phyloP scores from a whole-genome alignment of 2,113 vertebrate genomes.

The Brachypodius melanocephalos region DNA sequence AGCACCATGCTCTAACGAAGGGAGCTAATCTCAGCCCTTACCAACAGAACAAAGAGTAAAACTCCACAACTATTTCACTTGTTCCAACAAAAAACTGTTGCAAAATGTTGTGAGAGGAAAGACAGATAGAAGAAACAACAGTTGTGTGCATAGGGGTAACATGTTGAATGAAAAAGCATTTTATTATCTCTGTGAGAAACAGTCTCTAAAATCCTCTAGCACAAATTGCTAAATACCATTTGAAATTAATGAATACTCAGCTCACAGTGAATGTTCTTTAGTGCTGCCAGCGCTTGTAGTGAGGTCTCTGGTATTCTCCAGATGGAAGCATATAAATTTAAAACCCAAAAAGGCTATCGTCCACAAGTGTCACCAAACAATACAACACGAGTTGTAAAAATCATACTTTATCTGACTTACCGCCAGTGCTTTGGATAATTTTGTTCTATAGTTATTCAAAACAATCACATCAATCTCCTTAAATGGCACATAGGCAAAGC shows the following conservation, averaged over 20 bases:
- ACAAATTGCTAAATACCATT: background rate
- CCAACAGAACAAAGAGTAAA: background rate
- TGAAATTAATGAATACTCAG: background rate
- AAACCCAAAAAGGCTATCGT: background rate
- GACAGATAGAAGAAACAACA: accelerated
- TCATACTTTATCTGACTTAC: slow-evolving; percentile 76
- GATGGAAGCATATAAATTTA: background rate
- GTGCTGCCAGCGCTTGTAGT: background rate
- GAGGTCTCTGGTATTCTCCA: background rate
- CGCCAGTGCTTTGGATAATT: slow-evolving; percentile 91
- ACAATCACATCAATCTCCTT: slow-evolving; percentile 87
- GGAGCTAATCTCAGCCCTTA: background rate
- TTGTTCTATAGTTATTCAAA: slow-evolving; percentile 88
- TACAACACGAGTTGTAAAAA: background rate
- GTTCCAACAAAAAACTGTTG: background rate
- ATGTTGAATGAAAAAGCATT: background rate
- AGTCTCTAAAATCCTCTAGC: background rate
- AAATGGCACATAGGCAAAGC: slow-evolving; percentile 88
- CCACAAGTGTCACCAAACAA: background rate
- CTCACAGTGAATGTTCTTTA: background rate
- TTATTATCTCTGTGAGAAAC: background rate
- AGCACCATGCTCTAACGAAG: background rate
- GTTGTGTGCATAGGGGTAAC: background rate
- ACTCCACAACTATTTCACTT: background rate
- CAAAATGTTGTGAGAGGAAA: background rate